Conservation (phyloP, 2,113 vertebrate species). For the Amblyopsis rosae region DNA sequence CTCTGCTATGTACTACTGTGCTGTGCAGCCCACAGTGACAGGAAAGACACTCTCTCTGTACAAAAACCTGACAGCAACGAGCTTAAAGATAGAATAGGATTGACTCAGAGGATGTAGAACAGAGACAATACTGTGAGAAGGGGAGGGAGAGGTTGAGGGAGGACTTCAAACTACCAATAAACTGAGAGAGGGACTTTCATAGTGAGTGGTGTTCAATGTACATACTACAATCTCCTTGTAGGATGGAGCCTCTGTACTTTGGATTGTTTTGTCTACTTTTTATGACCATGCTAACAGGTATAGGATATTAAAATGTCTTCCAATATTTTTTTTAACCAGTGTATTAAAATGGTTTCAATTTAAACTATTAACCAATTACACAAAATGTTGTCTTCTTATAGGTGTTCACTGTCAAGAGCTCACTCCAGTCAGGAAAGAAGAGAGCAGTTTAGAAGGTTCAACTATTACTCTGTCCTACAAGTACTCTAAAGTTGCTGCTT, state of each 20-base stretch:
- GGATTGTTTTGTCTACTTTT: neutral
- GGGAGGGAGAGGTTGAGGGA: no score
- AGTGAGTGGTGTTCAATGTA: neutral
- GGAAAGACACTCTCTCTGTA: neutral
- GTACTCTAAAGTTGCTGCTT: neutral
- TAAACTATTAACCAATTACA: neutral
- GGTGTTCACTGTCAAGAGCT: neutral
- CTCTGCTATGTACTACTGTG: constrained; percentile 13
- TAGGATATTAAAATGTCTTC: neutral
- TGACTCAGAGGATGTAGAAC: no score
- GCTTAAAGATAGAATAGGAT: no score
- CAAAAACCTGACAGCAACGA: no score
- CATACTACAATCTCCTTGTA: neutral
- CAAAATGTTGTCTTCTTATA: neutral
- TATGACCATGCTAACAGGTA: neutral
- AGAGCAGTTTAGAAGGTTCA: neutral
- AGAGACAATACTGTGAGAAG: no score
- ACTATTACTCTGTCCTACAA: constrained; percentile 19
- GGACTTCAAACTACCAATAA: no score
- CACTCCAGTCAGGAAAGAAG: neutral
- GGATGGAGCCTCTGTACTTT: neutral
- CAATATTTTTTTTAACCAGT: neutral
- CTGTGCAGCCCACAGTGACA: constrained; percentile 2
- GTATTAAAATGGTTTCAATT: neutral
- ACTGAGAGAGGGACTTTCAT: no score